These are phyloP conservation scores for Sinhomidia bicolor DNA, from an alignment of 2,888 invertebrate genomes.

Conservation along the genomic window DNA sequence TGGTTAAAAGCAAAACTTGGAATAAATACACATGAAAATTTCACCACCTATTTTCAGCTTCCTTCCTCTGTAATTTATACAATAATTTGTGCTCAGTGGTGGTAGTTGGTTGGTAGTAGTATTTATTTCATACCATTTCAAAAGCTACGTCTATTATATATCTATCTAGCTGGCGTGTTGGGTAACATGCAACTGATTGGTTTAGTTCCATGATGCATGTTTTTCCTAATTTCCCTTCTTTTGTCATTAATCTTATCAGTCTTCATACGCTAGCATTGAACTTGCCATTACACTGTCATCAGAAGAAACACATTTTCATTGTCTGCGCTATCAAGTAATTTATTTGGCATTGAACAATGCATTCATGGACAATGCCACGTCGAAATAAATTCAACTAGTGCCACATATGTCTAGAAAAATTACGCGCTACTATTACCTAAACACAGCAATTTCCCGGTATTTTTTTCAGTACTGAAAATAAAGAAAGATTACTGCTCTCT, in stretches of 20 bases:
- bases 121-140: too few species aligned
- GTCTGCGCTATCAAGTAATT: not conserved
- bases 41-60: not conserved
- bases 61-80: too few species aligned
- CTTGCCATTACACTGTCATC: conserved; percentile 12
- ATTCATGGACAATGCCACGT: conserved; percentile 15
- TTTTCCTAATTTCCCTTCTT: not conserved
- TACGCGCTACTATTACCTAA: not conserved
- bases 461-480: not conserved
- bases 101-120: too few species aligned
- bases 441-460: not conserved
- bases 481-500: conserved; percentile 13
- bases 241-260: conserved; percentile 23
- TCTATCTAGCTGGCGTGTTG: not conserved
- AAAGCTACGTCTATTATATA: too few species aligned
- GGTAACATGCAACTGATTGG: not conserved
- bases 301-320: not conserved
- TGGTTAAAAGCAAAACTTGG: too few species aligned
- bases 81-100: too few species aligned
- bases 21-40: not conserved
- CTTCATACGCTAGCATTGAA: conserved; percentile 11
- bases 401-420: not conserved
- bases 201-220: not conserved
- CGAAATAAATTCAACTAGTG: not conserved
- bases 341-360: conserved; percentile 34